Conservation (phyloP, 2,888 invertebrate species). For the Hyposoter dolosus region DNA sequence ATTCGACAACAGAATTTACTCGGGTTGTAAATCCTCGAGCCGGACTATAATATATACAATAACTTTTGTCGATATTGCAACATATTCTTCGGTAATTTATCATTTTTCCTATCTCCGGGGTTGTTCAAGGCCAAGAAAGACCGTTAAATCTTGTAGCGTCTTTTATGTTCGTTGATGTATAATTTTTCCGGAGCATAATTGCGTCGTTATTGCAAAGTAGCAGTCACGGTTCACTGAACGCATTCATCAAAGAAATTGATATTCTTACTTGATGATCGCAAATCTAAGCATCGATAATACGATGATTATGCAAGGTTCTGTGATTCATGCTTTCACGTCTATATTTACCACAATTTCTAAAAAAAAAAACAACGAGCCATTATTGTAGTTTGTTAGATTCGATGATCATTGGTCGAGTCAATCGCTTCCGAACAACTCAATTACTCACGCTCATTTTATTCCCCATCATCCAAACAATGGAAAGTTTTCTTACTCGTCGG, state of each 20-base stretch:
- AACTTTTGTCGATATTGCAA: not conserved
- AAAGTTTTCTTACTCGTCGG: not conserved
- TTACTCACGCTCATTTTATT: not conserved
- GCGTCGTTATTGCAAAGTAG: not conserved
- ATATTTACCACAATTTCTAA: not conserved
- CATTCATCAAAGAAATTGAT: constrained; percentile 1
- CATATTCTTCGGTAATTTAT: not conserved
- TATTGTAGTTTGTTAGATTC: not conserved
- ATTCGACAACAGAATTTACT: no score
- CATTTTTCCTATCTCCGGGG: not conserved
- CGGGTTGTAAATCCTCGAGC: not conserved
- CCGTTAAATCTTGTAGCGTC: not conserved
- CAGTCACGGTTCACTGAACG: not conserved
- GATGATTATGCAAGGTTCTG: not conserved
- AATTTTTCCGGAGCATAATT: not conserved
- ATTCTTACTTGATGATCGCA: not conserved
- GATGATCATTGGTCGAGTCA: not conserved
- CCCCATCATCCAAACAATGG: not conserved
- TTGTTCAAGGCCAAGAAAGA: not conserved
- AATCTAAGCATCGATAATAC: not conserved
- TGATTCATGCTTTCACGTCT: not conserved
- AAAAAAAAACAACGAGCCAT: not conserved
- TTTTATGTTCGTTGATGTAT: not conserved
- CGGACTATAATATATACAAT: not conserved
- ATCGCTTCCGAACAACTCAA: not conserved